phyloP scores from a whole-genome alignment of 1,140 invertebrate genomes.

The Apolygus lucorum region DNA sequence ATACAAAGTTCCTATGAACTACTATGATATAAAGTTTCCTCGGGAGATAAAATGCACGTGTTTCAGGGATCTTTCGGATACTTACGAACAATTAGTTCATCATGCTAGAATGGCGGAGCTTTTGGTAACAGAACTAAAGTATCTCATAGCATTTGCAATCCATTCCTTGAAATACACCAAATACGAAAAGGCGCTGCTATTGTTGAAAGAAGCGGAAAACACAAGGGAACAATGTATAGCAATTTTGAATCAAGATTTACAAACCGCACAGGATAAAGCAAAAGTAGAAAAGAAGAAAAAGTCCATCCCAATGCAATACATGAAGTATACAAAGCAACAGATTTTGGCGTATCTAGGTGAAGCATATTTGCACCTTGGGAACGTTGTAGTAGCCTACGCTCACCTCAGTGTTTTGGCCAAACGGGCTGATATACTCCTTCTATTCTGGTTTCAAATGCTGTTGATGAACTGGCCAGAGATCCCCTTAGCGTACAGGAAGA shows the following conservation, averaged over 20 bases:
- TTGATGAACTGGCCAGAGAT: conserved; percentile 20
- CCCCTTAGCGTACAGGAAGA: conserved; percentile 2
- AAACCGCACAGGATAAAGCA: conserved; percentile 16
- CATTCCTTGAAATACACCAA: conserved; percentile 16
- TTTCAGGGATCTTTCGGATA: conserved; percentile 7
- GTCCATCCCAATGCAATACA: conserved; percentile 5
- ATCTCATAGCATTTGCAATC: conserved; percentile 15
- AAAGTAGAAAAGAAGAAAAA: conserved; percentile 17
- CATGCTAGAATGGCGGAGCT: conserved; percentile 12
- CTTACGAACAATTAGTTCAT: conserved; percentile 17
- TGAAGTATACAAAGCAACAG: conserved; percentile 18
- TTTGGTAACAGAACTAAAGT: conserved; percentile 12
- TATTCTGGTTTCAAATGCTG: conserved; percentile 1
- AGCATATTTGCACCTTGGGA: background rate
- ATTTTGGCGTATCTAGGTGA: background rate
- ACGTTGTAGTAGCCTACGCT: background rate
- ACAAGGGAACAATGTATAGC: background rate
- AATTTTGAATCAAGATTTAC: conserved; percentile 10
- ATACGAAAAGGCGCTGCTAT: background rate
- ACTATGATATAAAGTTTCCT: background rate
- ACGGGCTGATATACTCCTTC: background rate
- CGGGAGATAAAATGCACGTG: conserved; percentile 8
- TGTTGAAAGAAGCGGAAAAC: conserved; percentile 15
- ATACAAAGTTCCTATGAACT: background rate
- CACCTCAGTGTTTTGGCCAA: background rate